Evolutionary conservation across 2,888 invertebrate species (phyloP).

Genomic region (Aromia moschata): DNA sequence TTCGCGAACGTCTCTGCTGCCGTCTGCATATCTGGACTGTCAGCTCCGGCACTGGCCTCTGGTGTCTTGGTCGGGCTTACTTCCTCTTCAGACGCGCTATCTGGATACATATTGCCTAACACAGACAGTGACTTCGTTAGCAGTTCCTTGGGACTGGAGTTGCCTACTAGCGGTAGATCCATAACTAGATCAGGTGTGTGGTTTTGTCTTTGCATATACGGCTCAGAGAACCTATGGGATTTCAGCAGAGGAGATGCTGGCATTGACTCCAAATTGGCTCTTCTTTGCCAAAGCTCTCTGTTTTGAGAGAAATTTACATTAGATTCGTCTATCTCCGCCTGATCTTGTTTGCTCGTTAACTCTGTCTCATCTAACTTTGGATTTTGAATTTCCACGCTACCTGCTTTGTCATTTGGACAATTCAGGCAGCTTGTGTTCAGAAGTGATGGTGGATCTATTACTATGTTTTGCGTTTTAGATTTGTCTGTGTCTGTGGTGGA

Average conservation of each 20-base stretch:
- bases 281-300: constrained; percentile 70
- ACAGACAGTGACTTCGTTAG: constrained; percentile 57
- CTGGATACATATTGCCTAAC: constrained; percentile 57
- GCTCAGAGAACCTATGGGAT: constrained; percentile 60
- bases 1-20: constrained; percentile 82
- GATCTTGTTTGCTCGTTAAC: constrained; percentile 7
- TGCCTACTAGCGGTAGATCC: constrained; percentile 75
- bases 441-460: constrained; percentile 45
- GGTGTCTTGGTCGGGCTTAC: constrained; percentile 38
- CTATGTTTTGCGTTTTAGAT: constrained; percentile 44
- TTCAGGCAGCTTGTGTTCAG: neutral
- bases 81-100: constrained; percentile 55
- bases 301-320: constrained; percentile 65
- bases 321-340: constrained; percentile 57
- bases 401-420: neutral
- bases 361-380: constrained; percentile 5
- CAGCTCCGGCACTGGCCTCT: constrained; percentile 39
- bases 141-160: constrained; percentile 57
- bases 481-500: constrained; percentile 52
- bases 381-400: neutral
- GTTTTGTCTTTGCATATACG: constrained; percentile 61
- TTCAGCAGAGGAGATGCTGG: constrained; percentile 53
- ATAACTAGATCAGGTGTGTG: constrained; percentile 84
- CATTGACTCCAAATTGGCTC: constrained; percentile 67
- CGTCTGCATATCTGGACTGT: constrained; percentile 74